These are phyloP conservation scores for Cettia cetti DNA, from an alignment of 2,113 vertebrate genomes.

Conservation along the genomic window DNA sequence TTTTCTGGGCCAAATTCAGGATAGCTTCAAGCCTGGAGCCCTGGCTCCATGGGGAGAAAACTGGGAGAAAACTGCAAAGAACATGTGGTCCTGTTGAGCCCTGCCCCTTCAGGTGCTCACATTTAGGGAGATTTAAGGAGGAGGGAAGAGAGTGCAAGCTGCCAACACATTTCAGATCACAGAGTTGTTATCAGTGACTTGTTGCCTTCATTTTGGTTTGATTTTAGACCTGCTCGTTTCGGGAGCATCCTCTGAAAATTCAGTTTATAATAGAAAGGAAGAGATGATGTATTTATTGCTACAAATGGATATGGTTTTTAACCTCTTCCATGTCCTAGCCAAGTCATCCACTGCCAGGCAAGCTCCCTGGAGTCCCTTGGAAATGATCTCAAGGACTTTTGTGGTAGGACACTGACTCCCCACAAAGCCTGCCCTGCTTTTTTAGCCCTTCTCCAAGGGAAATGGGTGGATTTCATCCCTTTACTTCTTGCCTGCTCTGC, in stretches of 20 bases:
- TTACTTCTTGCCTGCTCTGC: background rate
- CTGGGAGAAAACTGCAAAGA: background rate
- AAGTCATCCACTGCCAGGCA: background rate
- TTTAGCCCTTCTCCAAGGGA: background rate
- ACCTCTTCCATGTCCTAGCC: background rate
- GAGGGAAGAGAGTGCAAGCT: background rate
- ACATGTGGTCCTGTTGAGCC: fast-evolving
- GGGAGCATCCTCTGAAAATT: background rate
- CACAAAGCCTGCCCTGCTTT: background rate
- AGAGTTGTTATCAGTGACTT: background rate
- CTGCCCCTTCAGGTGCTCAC: background rate
- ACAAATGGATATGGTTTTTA: background rate
- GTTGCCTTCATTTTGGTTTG: background rate
- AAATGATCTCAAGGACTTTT: background rate
- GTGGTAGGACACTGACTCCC: background rate
- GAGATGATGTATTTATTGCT: background rate
- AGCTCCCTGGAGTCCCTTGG: background rate
- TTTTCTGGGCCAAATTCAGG: background rate
- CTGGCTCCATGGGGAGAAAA: fast-evolving
- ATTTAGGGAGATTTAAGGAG: background rate
- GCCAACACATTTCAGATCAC: background rate
- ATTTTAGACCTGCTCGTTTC: background rate
- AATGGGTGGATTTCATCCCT: background rate
- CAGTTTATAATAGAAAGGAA: background rate
- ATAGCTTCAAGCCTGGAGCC: background rate